Base-by-base conservation (phyloP, 2,888 invertebrate species). In the Parnassius mnemosyne region DNA sequence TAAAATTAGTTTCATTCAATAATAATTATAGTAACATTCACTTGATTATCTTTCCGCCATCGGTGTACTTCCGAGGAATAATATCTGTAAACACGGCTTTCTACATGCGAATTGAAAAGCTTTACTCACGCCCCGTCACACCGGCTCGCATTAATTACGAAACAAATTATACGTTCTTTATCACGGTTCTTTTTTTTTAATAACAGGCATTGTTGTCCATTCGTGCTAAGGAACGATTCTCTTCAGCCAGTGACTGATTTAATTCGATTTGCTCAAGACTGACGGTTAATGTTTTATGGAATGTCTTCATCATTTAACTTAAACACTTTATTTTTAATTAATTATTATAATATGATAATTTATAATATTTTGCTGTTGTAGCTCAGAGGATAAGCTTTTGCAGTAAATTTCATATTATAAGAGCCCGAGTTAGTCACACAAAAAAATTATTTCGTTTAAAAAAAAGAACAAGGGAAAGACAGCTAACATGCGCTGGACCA, bases 141-240 rank as follows among this genome's bases (percentile, higher is more conserved):
- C 83, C 78, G 80, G 76, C 75, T 75, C 80, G 82, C 81, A 83
- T 81, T 87, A 83, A 89, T 88, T 89, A 87, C 75, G 69, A 72
- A 74, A 83, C 83, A 88, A 89, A 89, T 89, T 89, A 85, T 79
- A 89, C 76, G 81, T 89, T 89, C 79, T 85, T 87, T 87, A 89
- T 88, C 85, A 84, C 84, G 82, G 77, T 79, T 80, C 81, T 81
- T 84, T 84, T 84, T n/a, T 34, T 87, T 84, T 89, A 89, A 89
- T 89, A 88, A 88, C 87, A 89, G 83, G 81, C 85, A 85, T 84
- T 87, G 88, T 87, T 87, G 81, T 84, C 75, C 84, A 82, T 89
- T 89, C 89, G 88, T 90, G 89, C 80, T 74, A 87, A 87, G 87
- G 71, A 85, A 78, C 87, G 84, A 89, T 89, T 89, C 81, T 85